Evolutionary conservation across 2,888 invertebrate species (phyloP).

Genomic region (Eugnorisma glareosa): DNA sequence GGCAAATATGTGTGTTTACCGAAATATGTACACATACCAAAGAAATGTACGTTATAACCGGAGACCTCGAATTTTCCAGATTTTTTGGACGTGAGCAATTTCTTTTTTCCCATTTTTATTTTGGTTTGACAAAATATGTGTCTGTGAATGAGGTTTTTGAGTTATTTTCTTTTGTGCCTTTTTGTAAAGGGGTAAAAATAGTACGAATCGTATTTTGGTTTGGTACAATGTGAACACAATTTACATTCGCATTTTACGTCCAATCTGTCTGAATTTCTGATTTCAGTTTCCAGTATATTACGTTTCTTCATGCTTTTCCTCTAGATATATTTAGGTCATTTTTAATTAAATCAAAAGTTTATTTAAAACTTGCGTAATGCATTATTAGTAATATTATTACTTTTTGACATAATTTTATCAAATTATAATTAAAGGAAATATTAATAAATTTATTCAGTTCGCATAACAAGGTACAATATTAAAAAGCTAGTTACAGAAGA

Average conservation of each 20-base stretch:
- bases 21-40: constrained; percentile 30
- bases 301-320: too few relatives aligned
- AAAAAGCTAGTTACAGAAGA: too few relatives aligned
- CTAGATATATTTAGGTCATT: too few relatives aligned
- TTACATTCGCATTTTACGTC: not conserved
- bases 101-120: constrained; percentile 8
- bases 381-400: not conserved
- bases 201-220: not conserved
- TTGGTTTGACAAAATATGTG: constrained; percentile 26
- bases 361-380: too few relatives aligned
- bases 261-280: not conserved
- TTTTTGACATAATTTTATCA: not conserved
- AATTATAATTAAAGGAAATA: too few relatives aligned
- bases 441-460: too few relatives aligned
- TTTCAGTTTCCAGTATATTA: too few relatives aligned
- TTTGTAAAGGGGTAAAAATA: not conserved
- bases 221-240: not conserved
- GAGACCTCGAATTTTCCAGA: constrained; percentile 8
- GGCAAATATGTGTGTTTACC: constrained; percentile 51
- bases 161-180: constrained; percentile 13
- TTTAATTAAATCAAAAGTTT: not conserved
- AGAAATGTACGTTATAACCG: constrained; percentile 30
- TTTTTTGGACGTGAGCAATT: constrained; percentile 10
- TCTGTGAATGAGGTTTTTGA: constrained; percentile 7
- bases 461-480: too few relatives aligned